Evolutionary conservation across 2,888 invertebrate genomes (phyloP).

Genomic region (Drosophila ustulata): DNA sequence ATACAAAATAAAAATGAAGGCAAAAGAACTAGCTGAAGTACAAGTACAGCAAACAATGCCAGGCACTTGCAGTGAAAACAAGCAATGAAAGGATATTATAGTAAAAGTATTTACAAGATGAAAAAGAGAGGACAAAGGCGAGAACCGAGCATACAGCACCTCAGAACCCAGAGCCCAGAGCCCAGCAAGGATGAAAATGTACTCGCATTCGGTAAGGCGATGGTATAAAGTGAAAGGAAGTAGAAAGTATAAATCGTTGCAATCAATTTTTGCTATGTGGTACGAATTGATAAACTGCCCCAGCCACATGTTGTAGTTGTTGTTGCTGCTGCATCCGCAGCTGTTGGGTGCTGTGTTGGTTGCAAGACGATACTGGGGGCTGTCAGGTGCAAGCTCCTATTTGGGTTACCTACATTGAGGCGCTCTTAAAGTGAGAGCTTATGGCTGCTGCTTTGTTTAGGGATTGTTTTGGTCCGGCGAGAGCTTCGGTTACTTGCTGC

Average conservation of each 20-base stretch:
- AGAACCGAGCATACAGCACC: constrained; percentile 8
- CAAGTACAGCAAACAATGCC: constrained; percentile 64
- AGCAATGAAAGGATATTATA: constrained; percentile 79
- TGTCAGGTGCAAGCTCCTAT: constrained; percentile 53
- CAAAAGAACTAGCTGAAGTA: constrained; percentile 14
- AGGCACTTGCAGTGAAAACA: constrained; percentile 76
- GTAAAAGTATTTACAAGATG: constrained; percentile 77
- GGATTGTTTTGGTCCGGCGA: constrained; percentile 25
- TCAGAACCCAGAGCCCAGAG: constrained; percentile 12
- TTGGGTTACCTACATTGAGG: constrained; percentile 68
- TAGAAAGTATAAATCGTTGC: constrained; percentile 82
- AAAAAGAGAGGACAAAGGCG: constrained; percentile 66
- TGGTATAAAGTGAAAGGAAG: constrained; percentile 80
- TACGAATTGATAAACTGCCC: constrained; percentile 78
- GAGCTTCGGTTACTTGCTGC: background rate
- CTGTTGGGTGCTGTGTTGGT: constrained; percentile 26
- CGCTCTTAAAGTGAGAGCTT: constrained; percentile 53
- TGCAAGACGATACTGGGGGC: constrained; percentile 44
- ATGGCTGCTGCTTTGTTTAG: constrained; percentile 43
- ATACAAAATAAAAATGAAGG: background rate
- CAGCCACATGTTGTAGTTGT: constrained; percentile 32
- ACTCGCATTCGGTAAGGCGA: constrained; percentile 39
- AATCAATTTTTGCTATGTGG: constrained; percentile 81
- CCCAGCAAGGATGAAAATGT: constrained; percentile 41
- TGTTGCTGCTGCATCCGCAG: constrained; percentile 37